A percentile compares a stretch with the other conserved stretches of the same genome.
Conservation (phyloP, 2,888 invertebrate species). For the Ochropleura plecta region DNA sequence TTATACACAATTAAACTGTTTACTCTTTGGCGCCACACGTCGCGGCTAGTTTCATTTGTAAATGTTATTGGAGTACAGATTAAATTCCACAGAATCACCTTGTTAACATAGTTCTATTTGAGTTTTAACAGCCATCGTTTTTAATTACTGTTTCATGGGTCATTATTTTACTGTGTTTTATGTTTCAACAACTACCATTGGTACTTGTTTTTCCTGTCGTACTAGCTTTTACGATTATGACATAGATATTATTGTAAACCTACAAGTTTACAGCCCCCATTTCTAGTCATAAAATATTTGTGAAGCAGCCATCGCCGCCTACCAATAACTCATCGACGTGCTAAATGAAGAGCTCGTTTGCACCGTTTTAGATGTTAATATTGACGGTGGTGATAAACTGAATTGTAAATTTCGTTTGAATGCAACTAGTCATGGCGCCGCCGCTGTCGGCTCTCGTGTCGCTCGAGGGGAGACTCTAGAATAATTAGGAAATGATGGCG, state of each 20-base stretch:
- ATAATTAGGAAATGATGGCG: conserved; percentile 72
- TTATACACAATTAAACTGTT: conserved; percentile 86
- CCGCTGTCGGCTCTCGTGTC: conserved; percentile 58
- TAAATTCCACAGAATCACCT: conserved; percentile 77
- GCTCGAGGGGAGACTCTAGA: conserved; percentile 63
- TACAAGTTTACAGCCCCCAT: conserved; percentile 42
- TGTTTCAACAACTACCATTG: conserved; percentile 63
- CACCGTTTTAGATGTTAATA: conserved; percentile 78
- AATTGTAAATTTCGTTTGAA: conserved; percentile 76
- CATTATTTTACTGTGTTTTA: conserved; percentile 70
- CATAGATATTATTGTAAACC: conserved; percentile 33
- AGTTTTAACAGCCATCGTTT: conserved; percentile 66
- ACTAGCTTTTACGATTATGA: conserved; percentile 44
- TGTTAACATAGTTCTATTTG: conserved; percentile 72
- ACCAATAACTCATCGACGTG: conserved; percentile 57
- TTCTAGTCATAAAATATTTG: conserved; percentile 49
- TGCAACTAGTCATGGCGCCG: conserved; percentile 69
- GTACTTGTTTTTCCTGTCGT: conserved; percentile 57
- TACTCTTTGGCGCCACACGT: conserved; percentile 85
- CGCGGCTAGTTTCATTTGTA: conserved; percentile 81
- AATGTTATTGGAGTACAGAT: conserved; percentile 81
- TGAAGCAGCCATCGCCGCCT: conserved; percentile 39
- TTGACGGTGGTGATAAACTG: conserved; percentile 73
- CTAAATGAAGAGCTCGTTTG: conserved; percentile 70
- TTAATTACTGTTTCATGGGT: conserved; percentile 76